Conservation (phyloP, 2,113 vertebrate species). For the Charadrius vociferus region DNA sequence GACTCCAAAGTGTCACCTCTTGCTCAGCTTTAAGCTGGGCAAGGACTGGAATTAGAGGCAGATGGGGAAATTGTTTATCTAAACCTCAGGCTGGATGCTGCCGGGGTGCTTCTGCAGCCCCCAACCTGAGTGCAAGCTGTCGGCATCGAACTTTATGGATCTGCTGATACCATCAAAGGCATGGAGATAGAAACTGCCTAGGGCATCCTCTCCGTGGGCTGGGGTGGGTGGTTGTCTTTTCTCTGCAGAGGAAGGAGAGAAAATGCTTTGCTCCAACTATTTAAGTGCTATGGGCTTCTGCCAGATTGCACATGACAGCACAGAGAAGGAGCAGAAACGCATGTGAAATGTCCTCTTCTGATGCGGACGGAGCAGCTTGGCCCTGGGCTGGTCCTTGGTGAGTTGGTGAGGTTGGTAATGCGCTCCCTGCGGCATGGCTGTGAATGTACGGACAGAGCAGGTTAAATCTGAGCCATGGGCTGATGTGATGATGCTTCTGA, state of each 20-base stretch:
- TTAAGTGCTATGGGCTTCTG: neutral
- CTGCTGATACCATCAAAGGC: neutral
- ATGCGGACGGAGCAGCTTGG: neutral
- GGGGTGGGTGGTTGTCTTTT: neutral
- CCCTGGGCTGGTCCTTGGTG: neutral
- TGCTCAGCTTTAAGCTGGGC: neutral
- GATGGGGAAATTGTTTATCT: neutral
- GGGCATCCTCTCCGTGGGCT: neutral
- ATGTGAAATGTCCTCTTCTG: neutral
- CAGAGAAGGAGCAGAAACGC: neutral
- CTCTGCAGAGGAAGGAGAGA: neutral
- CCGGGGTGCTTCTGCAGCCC: neutral
- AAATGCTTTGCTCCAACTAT: neutral
- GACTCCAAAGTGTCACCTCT: neutral
- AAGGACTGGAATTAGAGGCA: neutral
- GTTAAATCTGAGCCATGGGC: neutral
- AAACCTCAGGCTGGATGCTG: neutral
- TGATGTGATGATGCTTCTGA: neutral
- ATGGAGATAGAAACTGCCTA: neutral
- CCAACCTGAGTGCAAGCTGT: neutral
- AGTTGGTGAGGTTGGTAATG: neutral
- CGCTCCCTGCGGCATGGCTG: neutral
- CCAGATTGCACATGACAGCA: rapidly evolving
- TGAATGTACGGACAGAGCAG: neutral
- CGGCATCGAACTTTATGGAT: neutral